Base-by-base conservation (phyloP, 2,113 vertebrate genomes). In the Oncorhynchus masou region DNA sequence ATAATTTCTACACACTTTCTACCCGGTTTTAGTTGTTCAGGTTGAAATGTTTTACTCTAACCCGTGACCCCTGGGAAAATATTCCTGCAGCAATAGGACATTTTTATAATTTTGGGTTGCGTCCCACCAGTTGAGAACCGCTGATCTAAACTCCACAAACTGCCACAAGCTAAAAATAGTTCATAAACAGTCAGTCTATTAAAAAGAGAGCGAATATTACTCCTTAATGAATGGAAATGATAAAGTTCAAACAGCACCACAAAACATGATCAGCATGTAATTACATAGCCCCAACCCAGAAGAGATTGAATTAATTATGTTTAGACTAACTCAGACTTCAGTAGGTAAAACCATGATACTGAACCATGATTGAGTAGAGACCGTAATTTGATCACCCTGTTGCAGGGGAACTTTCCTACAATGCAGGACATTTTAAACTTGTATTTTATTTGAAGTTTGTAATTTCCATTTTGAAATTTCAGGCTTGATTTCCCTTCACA, bases 231-330 rank as follows among this genome's bases (percentile, higher is more conserved):
- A 67, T 13, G 29, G 29, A 13, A 16, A 67, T 29, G 16, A 29
- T 6, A 16, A 67, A 67, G 65, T 34, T 68, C 66, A 39, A 19
- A 34, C 6, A 2, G 25, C 2, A 16, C 27, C 31, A n/a, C 16
- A 34, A 39, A 68, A 68, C 15, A 68, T 67, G 31, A 15, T 68
- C 20, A 20, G 66, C 66, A 19, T 68, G 66, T 68, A 68, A 68
- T 68, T 31, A 68, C 15, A 1, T 9, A 67, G 19, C 27, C 27
- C 66, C 19, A 29, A 34, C 66, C 24, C 25, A 25, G 20, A 60
- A 15, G 59, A n/a, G 59, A 22, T 2, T 22, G 11, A 62, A 22
- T 2, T 22, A 62, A 62, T 62, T 20, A 22, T 22, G n/a, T 62
- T 62, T 7, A 62, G 12, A 60, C 7, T 22, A 22, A 6, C 59